Evolutionary conservation across 2,888 invertebrate species (phyloP), one percentile per base, ranked within the genome.

Genomic region (Stenolophus ochropezus): DNA sequence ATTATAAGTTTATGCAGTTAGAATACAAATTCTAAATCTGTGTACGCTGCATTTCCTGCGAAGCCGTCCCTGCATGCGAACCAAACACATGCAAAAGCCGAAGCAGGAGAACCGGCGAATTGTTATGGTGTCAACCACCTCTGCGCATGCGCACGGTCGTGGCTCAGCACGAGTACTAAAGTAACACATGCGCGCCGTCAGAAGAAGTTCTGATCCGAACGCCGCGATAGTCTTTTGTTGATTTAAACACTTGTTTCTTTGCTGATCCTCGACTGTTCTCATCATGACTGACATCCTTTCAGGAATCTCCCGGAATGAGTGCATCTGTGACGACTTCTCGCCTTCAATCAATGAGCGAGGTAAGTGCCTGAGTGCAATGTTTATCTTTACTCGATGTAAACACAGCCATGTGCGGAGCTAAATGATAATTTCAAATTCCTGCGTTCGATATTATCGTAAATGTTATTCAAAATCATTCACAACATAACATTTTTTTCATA

Each of bases 121-220:
- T 77, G 58, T 80, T 73, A 80, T 69, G n/a, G 80, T 80, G 80
- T 80, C 80, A 80, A 42, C 80, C 80, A 80, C 80, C 80, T 80
- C 56, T 56, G 58, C 80, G 73, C 80, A 73, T 71, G 80, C 80
- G 73, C 42, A 80, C 14, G 8, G 14, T 6, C 18, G 21, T 23
- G 5, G 11, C 42, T 56, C 42, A 80, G 58, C 80, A 80, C 73
- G 80, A 80, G 80, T 80, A 80, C 80, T 80, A 80, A 80, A 80
- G 80, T 80, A 27, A 42, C 56, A 80, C 80, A 80, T 80, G 80
- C 80, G 80, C 80, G 49, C 33, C 21, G 42, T 58, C 14, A 58
- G 33, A 56, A 71, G 73, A 71, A 79, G 79, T 5, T 8, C n/a
- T 27, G 65, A 69, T 69, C 27, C 5, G 65, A 79, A 73, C 73